Conservation (phyloP, 2,888 invertebrate species). For the Gastracanthus pulcherrimus region DNA sequence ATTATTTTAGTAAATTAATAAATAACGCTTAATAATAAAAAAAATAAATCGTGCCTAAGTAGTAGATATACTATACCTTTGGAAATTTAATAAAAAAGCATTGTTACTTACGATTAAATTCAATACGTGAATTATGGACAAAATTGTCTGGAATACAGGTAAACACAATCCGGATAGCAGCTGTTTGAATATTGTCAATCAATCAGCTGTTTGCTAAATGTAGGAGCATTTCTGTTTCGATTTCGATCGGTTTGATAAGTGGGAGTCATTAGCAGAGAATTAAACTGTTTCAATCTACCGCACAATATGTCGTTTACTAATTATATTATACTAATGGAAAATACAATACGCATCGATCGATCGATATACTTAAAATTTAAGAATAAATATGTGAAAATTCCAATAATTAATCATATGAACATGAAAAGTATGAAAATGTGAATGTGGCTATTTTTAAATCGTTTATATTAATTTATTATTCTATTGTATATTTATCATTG, state of each 20-base stretch:
- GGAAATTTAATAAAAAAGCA: not conserved
- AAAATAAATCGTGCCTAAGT: too few relatives aligned
- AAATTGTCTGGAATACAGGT: not conserved
- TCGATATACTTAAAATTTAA: not conserved
- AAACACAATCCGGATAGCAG: not conserved
- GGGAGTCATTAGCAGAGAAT: not conserved
- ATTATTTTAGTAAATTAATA: too few relatives aligned
- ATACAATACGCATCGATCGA: not conserved
- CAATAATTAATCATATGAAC: too few relatives aligned
- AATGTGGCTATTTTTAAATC: too few relatives aligned
- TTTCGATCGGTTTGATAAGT: not conserved
- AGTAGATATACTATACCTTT: too few relatives aligned
- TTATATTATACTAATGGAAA: not conserved
- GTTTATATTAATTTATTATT: too few relatives aligned
- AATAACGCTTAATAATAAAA: too few relatives aligned
- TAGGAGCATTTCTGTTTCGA: not conserved
- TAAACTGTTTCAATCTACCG: conserved; percentile 6
- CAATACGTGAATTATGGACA: not conserved
- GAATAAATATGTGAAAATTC: not conserved
- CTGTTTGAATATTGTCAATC: conserved; percentile 10
- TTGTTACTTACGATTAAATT: not conserved
- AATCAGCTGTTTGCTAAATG: not conserved
- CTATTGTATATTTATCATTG: too few relatives aligned
- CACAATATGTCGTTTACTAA: not conserved
- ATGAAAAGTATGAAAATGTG: too few relatives aligned